A percentile compares a stretch with the other conserved stretches of the same genome.
phyloP scores from a whole-genome alignment of 2,797 vertebrate genomes.

The Peromyscus melanophrys region DNA sequence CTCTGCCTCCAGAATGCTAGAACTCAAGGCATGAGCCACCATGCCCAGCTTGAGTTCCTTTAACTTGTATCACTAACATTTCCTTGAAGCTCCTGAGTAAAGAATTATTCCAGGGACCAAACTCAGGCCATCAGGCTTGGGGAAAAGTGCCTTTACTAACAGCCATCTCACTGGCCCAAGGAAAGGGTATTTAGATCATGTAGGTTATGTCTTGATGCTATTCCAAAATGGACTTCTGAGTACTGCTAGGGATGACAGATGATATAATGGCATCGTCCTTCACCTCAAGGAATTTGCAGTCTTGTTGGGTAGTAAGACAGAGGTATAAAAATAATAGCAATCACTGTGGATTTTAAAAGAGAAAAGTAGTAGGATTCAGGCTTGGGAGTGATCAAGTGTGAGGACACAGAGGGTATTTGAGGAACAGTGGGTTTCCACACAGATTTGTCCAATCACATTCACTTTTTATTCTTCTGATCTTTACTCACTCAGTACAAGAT shows the following conservation, averaged over 20 bases:
- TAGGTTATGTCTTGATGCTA: background rate
- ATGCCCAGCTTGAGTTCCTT: too few relatives aligned
- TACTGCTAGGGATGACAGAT: background rate
- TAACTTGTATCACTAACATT: too few relatives aligned
- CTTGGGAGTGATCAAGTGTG: background rate
- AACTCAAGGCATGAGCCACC: background rate
- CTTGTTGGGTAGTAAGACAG: background rate
- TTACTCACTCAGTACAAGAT: background rate
- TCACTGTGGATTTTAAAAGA: background rate
- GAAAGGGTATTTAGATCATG: background rate
- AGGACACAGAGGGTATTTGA: background rate
- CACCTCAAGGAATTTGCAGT: background rate
- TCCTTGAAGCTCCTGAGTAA: background rate
- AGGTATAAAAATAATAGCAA: background rate
- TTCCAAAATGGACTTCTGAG: background rate
- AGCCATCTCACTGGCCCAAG: background rate
- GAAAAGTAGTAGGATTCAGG: background rate
- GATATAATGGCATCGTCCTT: background rate
- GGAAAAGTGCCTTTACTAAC: background rate
- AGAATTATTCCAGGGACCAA: background rate
- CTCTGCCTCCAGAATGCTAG: background rate
- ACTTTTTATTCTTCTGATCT: background rate
- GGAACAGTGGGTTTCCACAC: background rate
- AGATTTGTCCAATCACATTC: background rate
- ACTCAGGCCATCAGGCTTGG: too few relatives aligned